Percentiles rank a stretch among this genome's conserved stretches.
Evolutionary conservation across 2,113 vertebrate genomes (phyloP).

Genomic region (Plestiodon gilberti): DNA sequence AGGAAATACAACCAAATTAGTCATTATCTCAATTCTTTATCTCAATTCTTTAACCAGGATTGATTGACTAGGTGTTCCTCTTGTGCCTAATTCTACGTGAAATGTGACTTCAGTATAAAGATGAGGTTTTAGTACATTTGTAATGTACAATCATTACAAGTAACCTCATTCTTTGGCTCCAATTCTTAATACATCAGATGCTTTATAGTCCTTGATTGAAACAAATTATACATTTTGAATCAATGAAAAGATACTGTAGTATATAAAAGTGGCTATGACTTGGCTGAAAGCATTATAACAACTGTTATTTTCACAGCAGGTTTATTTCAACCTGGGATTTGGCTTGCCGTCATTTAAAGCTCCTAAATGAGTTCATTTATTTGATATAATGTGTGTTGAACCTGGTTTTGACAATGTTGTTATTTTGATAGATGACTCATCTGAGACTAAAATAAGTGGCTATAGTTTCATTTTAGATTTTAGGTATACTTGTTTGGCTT

Average conservation of each 20-base stretch:
- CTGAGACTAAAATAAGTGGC: not conserved
- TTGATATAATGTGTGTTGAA: not conserved
- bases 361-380: not conserved
- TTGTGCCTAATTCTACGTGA: slow-evolving; percentile 71
- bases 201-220: slow-evolving; percentile 50
- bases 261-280: not conserved
- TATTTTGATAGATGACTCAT: slow-evolving; percentile 26
- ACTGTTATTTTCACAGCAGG: not conserved
- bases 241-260: slow-evolving; percentile 22
- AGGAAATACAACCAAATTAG: slow-evolving; percentile 65
- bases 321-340: slow-evolving; percentile 23
- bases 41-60: slow-evolving; percentile 65
- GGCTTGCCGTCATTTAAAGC: not conserved
- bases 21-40: too few relatives aligned
- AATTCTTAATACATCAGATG: slow-evolving; percentile 39
- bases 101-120: slow-evolving; percentile 56
- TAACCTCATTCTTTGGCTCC: slow-evolving; percentile 51
- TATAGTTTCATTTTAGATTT: not conserved
- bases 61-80: slow-evolving; percentile 71
- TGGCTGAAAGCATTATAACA: slow-evolving; percentile 5
- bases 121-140: slow-evolving; percentile 38
- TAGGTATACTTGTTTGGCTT: not conserved
- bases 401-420: not conserved
- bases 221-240: slow-evolving; percentile 45
- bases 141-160: slow-evolving; percentile 45